phyloP scores from a whole-genome alignment of 2,797 vertebrate species.

The Sebastes oblongus region DNA sequence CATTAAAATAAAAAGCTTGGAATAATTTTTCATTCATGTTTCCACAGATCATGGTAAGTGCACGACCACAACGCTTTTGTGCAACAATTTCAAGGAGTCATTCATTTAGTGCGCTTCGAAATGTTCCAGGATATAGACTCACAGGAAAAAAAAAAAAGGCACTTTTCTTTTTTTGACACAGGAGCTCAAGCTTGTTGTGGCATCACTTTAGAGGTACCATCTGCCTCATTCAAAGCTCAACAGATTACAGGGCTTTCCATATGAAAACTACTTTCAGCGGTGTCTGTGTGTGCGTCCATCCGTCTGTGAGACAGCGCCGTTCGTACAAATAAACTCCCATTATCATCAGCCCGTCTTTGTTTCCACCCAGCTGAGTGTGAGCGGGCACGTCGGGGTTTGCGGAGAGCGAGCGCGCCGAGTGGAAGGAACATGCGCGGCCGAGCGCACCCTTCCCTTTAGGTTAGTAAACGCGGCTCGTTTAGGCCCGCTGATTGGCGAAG shows the following conservation, averaged over 20 bases:
- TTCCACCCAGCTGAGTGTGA: conserved; percentile 11
- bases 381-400: conserved; percentile 6
- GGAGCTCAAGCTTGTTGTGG: conserved; percentile 36
- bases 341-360: conserved; percentile 56
- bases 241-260: conserved; percentile 44
- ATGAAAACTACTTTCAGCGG: conserved; percentile 28
- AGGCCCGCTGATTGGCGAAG: conserved; percentile 52
- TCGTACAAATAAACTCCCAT: conserved; percentile 42
- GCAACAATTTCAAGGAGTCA: conserved; percentile 1
- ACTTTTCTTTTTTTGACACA: conserved; percentile 14
- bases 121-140: conserved; percentile 14
- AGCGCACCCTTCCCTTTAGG: conserved; percentile 14
- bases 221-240: conserved; percentile 55
- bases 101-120: conserved; percentile 24
- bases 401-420: neutral
- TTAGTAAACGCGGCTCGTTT: conserved; percentile 21
- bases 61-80: neutral
- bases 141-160: neutral
- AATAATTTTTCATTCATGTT: neutral
- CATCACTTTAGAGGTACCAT: conserved; percentile 50
- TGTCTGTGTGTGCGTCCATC: neutral
- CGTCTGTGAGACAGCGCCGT: conserved; percentile 22
- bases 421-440: conserved; percentile 19
- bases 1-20: conserved; percentile 18
- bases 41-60: neutral